Evolutionary conservation across 2,888 invertebrate species (phyloP).

Genomic region (Celastrina argiolus): DNA sequence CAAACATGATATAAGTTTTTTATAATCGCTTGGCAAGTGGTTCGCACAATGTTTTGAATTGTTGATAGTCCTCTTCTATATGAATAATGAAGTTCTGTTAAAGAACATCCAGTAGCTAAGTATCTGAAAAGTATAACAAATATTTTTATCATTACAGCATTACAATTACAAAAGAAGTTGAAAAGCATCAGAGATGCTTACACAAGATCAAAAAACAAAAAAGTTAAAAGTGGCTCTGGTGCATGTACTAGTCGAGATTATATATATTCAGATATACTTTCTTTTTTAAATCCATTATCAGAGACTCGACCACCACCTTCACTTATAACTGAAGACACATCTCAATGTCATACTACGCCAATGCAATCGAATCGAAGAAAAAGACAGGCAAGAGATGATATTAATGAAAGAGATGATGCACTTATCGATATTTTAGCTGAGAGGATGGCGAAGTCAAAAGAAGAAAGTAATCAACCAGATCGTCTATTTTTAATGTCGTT

Average conservation of each 20-base stretch:
- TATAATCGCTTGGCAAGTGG: neutral
- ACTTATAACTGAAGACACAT: neutral
- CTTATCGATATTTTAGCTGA: too few relatives aligned
- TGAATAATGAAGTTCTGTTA: neutral
- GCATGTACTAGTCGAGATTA: neutral
- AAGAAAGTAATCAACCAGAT: neutral
- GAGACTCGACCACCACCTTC: neutral
- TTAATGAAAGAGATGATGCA: too few relatives aligned
- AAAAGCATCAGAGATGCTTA: neutral
- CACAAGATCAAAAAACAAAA: neutral
- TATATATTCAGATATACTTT: neutral
- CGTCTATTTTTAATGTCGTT: neutral
- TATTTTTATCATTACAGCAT: constrained; percentile 30
- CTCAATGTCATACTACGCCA: too few relatives aligned
- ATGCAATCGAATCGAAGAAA: neutral
- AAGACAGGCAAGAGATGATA: too few relatives aligned
- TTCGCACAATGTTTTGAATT: neutral
- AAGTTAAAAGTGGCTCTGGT: neutral
- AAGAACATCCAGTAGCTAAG: neutral
- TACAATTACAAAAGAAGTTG: constrained; percentile 14
- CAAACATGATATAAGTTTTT: neutral
- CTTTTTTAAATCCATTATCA: neutral
- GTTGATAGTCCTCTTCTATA: constrained; percentile 3
- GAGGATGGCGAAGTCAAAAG: constrained; percentile 14
- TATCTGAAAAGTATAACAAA: constrained; percentile 28